Base-by-base conservation (phyloP, 2,888 invertebrate genomes). In the Eilema griseolum region DNA sequence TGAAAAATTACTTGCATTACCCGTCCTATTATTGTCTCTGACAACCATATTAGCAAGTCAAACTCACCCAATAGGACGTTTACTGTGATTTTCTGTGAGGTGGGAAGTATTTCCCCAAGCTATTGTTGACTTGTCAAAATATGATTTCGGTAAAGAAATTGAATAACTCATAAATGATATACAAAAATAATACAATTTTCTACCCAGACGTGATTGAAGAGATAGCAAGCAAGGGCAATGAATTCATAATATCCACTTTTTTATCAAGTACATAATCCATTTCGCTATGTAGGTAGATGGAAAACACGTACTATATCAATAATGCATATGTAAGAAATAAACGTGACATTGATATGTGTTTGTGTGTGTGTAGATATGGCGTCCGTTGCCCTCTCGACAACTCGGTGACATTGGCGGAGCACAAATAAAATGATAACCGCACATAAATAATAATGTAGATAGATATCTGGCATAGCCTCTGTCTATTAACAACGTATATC, bases 341-440 rank as follows among this genome's bases (percentile, higher is more conserved):
- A 74, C 83, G 76, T 83, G 78, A 81, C 81, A 83, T 83, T 81
- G 83, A 28, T 85, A 73, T 77, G 81, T 88, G 83, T 88, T 80
- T 87, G 86, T 88, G 86, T 90, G 85, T 84, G 85, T 88, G 85
- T 85, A 92, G 92, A 93, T 93, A 94, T 87, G 83, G 89, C 92
- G 95, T 92, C 88, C 95, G 92, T 94, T 95, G 95, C 93, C 93
- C 95, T 91, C 90, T 85, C 89, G 83, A 86, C 92, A 91, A 93
- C 93, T 94, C 93, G 90, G 93, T 95, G 95, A 95, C 95, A 95
- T 95, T 95, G 95, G 95, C 89, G 86, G 86, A 90, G 89, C 89
- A 92, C 92, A 94, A 94, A 95, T 91, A 93, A 83, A 89, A 86
- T 89, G 94, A 94, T 95, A 95, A 93, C 87, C 84, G 86, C 85